phyloP scores from a whole-genome alignment of 2,888 invertebrate genomes.

The Rhabditophanes sp. region DNA sequence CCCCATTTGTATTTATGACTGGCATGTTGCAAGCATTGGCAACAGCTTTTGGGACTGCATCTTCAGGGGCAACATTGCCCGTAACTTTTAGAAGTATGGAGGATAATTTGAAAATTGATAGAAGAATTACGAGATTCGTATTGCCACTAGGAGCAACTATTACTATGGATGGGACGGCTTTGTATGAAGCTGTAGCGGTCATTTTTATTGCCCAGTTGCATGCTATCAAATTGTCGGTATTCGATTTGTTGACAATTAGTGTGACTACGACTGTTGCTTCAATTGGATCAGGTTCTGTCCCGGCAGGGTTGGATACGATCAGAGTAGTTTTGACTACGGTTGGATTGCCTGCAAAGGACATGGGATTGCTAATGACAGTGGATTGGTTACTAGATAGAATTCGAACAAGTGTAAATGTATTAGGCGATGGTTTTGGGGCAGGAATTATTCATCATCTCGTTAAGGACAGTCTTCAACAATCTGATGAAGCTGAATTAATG shows the following conservation, averaged over 20 bases:
- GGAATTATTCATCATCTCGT: conserved; percentile 41
- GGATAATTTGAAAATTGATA: conserved; percentile 67
- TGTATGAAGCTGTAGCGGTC: conserved; percentile 93
- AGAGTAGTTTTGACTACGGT: conserved; percentile 55
- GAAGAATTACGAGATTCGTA: conserved; percentile 66
- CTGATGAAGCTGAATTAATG: conserved; percentile 38
- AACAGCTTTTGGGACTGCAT: conserved; percentile 88
- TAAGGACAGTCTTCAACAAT: conserved; percentile 26
- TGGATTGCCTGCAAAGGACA: conserved; percentile 54
- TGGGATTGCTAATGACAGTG: conserved; percentile 55
- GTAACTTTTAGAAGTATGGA: conserved; percentile 81
- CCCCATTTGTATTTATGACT: conserved; percentile 41
- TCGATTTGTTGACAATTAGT: conserved; percentile 68
- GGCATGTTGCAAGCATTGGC: conserved; percentile 71
- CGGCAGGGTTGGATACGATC: conserved; percentile 59
- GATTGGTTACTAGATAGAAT: conserved; percentile 53
- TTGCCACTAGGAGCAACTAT: conserved; percentile 93
- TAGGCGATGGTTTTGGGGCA: conserved; percentile 42
- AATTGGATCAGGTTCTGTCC: conserved; percentile 57
- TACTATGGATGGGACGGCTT: conserved; percentile 52
- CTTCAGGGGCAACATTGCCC: conserved; percentile 74
- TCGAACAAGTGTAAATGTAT: conserved; percentile 39
- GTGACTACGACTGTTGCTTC: conserved; percentile 57
- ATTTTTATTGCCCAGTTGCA: conserved; percentile 88
- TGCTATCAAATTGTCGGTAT: conserved; percentile 63